Evolutionary conservation across 2,888 invertebrate species (phyloP).

Genomic region (Athripsodes cinereus): DNA sequence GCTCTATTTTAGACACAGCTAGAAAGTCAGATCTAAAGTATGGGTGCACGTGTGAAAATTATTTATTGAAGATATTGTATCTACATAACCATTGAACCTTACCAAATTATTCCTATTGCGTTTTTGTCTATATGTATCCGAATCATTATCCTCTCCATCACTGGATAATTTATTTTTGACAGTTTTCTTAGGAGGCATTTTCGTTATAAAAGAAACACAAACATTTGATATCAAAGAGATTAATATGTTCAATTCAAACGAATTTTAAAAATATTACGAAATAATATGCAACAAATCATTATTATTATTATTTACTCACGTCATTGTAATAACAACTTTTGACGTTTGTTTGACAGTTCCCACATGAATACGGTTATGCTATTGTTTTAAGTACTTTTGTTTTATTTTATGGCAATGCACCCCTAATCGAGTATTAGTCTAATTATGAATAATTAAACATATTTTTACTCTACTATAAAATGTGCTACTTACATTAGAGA

Average conservation of each 20-base stretch:
- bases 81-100: no score
- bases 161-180: background rate
- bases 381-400: no score
- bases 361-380: no score
- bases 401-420: no score
- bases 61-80: no score
- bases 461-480: no score
- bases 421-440: no score
- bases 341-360: background rate
- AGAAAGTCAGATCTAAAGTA: no score
- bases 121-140: background rate
- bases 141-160: background rate
- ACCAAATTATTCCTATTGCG: background rate
- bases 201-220: background rate
- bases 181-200: background rate
- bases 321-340: background rate
- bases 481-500: no score
- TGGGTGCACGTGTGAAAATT: no score
- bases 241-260: background rate
- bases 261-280: background rate
- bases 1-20: no score
- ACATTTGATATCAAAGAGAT: background rate
- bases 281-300: background rate
- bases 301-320: background rate
- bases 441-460: no score